phyloP scores from a whole-genome alignment of 2,113 vertebrate species.

The Gnathonemus longibarbis region DNA sequence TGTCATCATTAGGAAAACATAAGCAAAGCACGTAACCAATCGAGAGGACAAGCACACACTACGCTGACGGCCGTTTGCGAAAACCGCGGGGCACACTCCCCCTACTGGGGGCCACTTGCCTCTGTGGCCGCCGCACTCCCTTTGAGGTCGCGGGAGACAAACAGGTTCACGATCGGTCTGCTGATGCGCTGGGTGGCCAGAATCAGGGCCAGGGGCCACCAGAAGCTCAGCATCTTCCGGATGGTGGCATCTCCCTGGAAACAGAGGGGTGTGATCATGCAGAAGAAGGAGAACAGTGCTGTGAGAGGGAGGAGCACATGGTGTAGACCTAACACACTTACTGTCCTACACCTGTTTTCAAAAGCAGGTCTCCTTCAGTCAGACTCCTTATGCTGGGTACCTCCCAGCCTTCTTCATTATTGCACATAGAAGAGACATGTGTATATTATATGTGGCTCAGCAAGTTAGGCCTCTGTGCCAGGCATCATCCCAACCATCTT shows the following conservation, averaged over 20 bases:
- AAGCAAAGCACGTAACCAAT: not conserved
- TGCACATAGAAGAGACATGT: not conserved
- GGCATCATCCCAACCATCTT: not conserved
- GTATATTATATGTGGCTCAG: not conserved
- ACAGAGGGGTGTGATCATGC: not conserved
- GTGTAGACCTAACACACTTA: not conserved
- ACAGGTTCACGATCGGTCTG: conserved; percentile 93
- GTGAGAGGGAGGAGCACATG: not conserved
- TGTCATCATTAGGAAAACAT: not conserved
- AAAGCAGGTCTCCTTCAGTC: not conserved
- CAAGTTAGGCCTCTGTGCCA: not conserved
- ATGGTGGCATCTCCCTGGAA: conserved; percentile 86
- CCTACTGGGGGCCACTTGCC: conserved; percentile 24
- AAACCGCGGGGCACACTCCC: not conserved
- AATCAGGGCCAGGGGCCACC: conserved; percentile 6
- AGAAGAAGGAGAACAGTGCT: not conserved
- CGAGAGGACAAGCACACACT: not conserved
- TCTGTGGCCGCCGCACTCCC: conserved; percentile 35
- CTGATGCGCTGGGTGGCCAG: conserved; percentile 90
- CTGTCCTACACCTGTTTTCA: not conserved
- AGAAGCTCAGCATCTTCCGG: conserved; percentile 90
- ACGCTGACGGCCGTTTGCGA: not conserved
- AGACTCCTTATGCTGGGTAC: not conserved
- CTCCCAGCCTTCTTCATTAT: not conserved
- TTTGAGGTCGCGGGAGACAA: conserved; percentile 81